Evolutionary conservation across 2,797 vertebrate species (phyloP).

Genomic region (Sardinella longiceps): DNA sequence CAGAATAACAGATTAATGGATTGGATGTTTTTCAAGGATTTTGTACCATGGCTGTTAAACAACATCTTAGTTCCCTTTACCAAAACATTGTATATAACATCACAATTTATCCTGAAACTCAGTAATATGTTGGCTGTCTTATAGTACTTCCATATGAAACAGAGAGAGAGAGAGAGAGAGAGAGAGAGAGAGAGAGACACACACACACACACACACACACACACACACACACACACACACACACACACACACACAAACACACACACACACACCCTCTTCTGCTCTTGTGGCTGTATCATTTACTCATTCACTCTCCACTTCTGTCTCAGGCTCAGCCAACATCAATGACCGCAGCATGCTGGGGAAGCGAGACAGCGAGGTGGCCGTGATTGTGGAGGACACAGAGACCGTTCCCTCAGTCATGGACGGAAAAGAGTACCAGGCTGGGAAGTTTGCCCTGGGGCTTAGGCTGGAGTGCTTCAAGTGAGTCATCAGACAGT

Average conservation of each 20-base stretch:
- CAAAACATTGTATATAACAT: neutral
- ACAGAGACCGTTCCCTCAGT: constrained; percentile 77
- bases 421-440: constrained; percentile 87
- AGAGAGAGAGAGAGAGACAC: neutral
- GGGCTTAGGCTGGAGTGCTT: constrained; percentile 92
- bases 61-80: neutral
- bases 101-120: neutral
- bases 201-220: neutral
- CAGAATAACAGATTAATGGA: neutral
- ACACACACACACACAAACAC: no score
- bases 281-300: neutral
- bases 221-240: neutral
- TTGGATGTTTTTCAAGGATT: constrained; percentile 4
- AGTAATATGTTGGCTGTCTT: neutral
- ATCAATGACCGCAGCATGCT: constrained; percentile 99
- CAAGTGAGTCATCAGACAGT: constrained; percentile 70
- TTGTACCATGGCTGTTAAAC: neutral
- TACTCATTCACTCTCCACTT: neutral
- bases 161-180: neutral
- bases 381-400: constrained; percentile 91
- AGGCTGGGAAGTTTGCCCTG: constrained; percentile 84
- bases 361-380: constrained; percentile 96
- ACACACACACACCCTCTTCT: neutral
- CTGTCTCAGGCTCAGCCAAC: constrained; percentile 88
- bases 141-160: neutral